Base-by-base conservation (phyloP, 1,140 invertebrate species). In the Psix sp. region DNA sequence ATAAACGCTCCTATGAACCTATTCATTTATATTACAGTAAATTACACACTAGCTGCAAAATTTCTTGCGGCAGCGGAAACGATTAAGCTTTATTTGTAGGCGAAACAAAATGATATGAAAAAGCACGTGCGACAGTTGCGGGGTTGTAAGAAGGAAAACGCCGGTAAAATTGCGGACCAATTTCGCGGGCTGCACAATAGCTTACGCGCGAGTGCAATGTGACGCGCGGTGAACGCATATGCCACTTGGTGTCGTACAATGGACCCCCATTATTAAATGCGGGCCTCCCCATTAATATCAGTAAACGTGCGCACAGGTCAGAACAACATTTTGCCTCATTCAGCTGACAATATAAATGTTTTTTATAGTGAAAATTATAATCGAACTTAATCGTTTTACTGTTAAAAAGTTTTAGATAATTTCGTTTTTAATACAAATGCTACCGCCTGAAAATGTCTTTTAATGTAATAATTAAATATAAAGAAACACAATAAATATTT, bases 151-250 rank as follows among this genome's bases (percentile, higher is more conserved):
- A 49, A 71, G 57, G 49, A 56, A 71, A 63, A 59, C 52, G 68
- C 43, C 67, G 57, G 63, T 71, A 71, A 71, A 71, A 63, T 31
- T 65, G 46, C 59, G 45, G 45, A 45, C 68, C 14, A 59, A 72
- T 59, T 72, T 45, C 39, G 51, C 65, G 26, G 6, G 36, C 60
- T 56, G 21, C 68, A 65, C 52, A 72, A 63, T 71, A 49, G 48
- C 49, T 16, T 54, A 36, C 66, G 56, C 57, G 57, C 67, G 67
- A 68, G 48, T 17, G 17, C 52, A 38, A 40, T 46, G 48, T 54
- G 57, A 71, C 56, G 67, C 51, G 67, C 40, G n/a, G 40, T 60
- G 40, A 48, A 40, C 49, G 39, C 59, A 65, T 59, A 72, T 72
- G 56, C 52, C 15, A 18, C 48, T 16, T 5, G 29, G 26, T 56